Evolutionary conservation across 2,113 vertebrate species (phyloP), one percentile per base, ranked within the genome.

Genomic region (Protomyctophum bolini): DNA sequence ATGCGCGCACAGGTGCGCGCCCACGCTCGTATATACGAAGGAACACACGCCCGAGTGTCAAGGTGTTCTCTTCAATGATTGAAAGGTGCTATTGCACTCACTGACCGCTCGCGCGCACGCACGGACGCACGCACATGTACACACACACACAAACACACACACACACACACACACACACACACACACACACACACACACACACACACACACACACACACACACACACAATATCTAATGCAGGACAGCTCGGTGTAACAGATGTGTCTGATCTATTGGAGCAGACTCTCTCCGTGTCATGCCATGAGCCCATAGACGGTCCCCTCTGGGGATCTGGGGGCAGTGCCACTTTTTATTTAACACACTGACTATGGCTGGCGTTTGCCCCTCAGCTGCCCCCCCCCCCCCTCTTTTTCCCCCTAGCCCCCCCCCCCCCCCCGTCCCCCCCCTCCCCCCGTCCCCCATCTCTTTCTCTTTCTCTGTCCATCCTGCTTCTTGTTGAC

Each of bases 11-110:
- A 21, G 21, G 58, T 59, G 7, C 33, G 4, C 33, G 33, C 33
- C 1, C 33, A 41, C 33, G 33, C 33, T 41, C 33, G 33, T 4
- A 41, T 4, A 41, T 21, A 21, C 1, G 33, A 41, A 41, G 33
- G 33, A 41, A 41, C 33, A 41, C 33, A 41, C 33, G 33, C 33
- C 63, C 8, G 51, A 67, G 70, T 73, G 68, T 81, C 71, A 83
- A 82, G 72, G 72, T 87, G 83, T 77, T 86, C 79, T 87, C 77
- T 90, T 88, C 83, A 88, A 80, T 88, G 81, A 91, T 84, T 88
- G 81, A 90, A 89, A 81, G 79, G 63, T 68, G 66, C 64, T 28
- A 57, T 63, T 86, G 75, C 57, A 85, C 83, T 80, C 77, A 79
- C 81, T 88, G 79, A 88, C 79, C 83, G 62, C 66, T 63, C n/a